These are phyloP conservation scores for Jaculus jaculus DNA, from an alignment of 2,113 vertebrate genomes.

Conservation along the genomic window DNA sequence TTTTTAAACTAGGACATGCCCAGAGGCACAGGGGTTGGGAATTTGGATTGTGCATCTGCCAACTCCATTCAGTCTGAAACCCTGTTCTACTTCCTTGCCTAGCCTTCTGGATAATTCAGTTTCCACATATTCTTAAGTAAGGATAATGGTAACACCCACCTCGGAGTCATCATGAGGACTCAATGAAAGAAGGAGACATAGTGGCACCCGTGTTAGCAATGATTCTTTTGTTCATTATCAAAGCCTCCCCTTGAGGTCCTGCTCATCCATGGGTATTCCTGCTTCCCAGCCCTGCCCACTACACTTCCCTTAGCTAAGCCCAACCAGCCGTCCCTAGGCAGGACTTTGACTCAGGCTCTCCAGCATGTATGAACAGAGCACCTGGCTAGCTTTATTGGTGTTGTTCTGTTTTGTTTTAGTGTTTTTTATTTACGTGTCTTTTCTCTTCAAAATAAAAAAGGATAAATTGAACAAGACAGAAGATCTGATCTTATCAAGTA, in stretches of 20 bases:
- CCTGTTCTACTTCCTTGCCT: background rate
- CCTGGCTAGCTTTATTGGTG: background rate
- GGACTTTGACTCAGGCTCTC: background rate
- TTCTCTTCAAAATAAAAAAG: background rate
- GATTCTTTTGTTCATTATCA: background rate
- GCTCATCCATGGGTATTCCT: background rate
- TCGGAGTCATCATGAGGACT: background rate
- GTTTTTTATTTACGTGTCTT: background rate
- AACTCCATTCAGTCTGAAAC: background rate
- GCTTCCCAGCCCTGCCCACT: background rate
- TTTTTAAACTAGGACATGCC: background rate
- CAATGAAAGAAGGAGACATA: background rate
- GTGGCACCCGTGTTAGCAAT: background rate
- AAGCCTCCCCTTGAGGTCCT: background rate
- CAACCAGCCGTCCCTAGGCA: background rate
- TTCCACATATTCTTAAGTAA: constrained; percentile 14
- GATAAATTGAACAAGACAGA: too few species aligned
- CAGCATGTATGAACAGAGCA: background rate
- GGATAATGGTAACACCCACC: background rate
- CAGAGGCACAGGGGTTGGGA: background rate
- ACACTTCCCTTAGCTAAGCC: background rate
- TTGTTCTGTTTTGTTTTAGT: background rate
- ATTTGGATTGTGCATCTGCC: background rate
- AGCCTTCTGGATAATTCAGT: background rate
- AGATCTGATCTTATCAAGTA: background rate